These are phyloP conservation scores for Dermatophagoides farinae DNA, from an alignment of 1,140 invertebrate species.

Conservation along the genomic window DNA sequence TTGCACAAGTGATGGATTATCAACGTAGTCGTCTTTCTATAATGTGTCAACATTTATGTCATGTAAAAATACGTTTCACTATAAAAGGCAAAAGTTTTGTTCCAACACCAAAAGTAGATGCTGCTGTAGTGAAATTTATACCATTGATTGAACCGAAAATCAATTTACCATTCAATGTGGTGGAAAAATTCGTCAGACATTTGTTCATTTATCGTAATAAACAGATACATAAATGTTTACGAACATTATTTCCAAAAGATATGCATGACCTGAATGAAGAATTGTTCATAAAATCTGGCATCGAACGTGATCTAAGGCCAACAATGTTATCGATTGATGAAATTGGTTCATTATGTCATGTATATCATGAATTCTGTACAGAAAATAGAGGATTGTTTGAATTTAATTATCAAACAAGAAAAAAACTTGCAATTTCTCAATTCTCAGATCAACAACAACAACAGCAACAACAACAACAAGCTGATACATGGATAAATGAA, in stretches of 20 bases:
- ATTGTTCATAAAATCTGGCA: slow-evolving; percentile 47
- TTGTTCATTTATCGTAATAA: slow-evolving; percentile 76
- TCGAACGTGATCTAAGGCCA: slow-evolving; percentile 44
- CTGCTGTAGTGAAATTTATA: slow-evolving; percentile 69
- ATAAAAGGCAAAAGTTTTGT: slow-evolving; percentile 74
- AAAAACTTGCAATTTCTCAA: neutral
- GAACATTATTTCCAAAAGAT: slow-evolving; percentile 24
- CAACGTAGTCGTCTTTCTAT: slow-evolving; percentile 70
- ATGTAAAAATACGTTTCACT: slow-evolving; percentile 57
- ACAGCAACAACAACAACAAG: too few relatives aligned
- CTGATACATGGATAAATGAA: neutral
- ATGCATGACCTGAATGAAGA: slow-evolving; percentile 40
- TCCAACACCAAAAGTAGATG: slow-evolving; percentile 84
- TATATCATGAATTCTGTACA: slow-evolving; percentile 33
- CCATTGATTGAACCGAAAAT: slow-evolving; percentile 57
- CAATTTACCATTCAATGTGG: slow-evolving; percentile 50
- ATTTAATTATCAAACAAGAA: slow-evolving; percentile 13
- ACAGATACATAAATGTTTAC: slow-evolving; percentile 30
- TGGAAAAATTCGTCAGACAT: slow-evolving; percentile 70
- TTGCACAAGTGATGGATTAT: slow-evolving; percentile 36
- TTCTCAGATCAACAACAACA: neutral
- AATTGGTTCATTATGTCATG: slow-evolving; percentile 47
- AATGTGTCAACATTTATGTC: slow-evolving; percentile 81
- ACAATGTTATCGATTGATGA: slow-evolving; percentile 54
- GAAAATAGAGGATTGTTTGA: slow-evolving; percentile 12